Evolutionary conservation across 1,140 invertebrate species (phyloP).

Genomic region (Halesus radiatus): DNA sequence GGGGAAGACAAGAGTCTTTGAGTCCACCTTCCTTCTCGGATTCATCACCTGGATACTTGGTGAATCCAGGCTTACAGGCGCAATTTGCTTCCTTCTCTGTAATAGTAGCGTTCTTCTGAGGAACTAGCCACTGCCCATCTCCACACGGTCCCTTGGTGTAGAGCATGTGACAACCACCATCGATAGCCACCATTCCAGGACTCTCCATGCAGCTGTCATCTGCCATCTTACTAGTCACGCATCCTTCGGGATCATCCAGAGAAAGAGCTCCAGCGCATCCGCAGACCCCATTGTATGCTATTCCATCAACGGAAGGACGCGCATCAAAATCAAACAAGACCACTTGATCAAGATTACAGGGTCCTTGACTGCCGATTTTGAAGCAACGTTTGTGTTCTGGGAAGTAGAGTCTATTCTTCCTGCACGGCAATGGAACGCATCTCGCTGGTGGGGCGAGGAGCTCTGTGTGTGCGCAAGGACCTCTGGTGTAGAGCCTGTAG

Average conservation of each 20-base stretch:
- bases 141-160: conserved; percentile 82
- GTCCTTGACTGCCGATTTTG: conserved; percentile 79
- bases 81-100: conserved; percentile 71
- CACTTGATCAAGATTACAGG: conserved; percentile 78
- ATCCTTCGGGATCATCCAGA: conserved; percentile 57
- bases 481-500: conserved; percentile 82
- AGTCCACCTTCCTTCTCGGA: conserved; percentile 50
- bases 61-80: conserved; percentile 81
- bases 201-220: conserved; percentile 56
- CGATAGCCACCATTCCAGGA: conserved; percentile 74
- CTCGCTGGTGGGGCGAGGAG: conserved; percentile 76
- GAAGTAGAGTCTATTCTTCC: conserved; percentile 80
- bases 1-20: conserved; percentile 63
- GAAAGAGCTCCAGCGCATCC: conserved; percentile 72
- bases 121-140: conserved; percentile 80
- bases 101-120: conserved; percentile 63
- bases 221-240: conserved; percentile 60
- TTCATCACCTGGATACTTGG: conserved; percentile 60
- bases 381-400: conserved; percentile 80
- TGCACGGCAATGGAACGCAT: conserved; percentile 78
- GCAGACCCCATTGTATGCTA: conserved; percentile 86
- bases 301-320: conserved; percentile 80
- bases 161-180: conserved; percentile 78
- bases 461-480: conserved; percentile 77
- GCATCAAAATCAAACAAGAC: conserved; percentile 84